Evolutionary conservation across 2,888 invertebrate species (phyloP).

Genomic region (Mesopsocus fuscifrons): DNA sequence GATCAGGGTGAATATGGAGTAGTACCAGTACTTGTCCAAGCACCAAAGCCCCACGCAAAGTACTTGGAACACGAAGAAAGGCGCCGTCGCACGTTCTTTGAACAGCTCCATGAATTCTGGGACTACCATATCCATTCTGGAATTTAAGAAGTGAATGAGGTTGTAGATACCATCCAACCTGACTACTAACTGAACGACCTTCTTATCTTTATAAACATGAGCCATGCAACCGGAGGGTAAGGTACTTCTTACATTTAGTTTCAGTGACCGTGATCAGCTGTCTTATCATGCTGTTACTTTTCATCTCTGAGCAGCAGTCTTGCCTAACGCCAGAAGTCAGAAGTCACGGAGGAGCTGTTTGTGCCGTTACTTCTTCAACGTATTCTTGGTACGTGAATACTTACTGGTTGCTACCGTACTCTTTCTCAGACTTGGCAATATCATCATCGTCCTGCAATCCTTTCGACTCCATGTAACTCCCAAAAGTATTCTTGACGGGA

Average conservation of each 20-base stretch:
- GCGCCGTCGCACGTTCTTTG: slow-evolving; percentile 93
- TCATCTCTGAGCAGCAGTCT: slow-evolving; percentile 66
- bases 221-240: too few species aligned
- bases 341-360: slow-evolving; percentile 74
- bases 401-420: slow-evolving; percentile 83
- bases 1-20: slow-evolving; percentile 85
- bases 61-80: slow-evolving; percentile 99
- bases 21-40: slow-evolving; percentile 97
- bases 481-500: slow-evolving; percentile 52
- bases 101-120: slow-evolving; percentile 95
- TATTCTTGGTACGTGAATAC: slow-evolving; percentile 15
- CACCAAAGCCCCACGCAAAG: slow-evolving; percentile 99
- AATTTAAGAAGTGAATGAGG: too few species aligned
- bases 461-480: slow-evolving; percentile 62
- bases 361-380: slow-evolving; percentile 29
- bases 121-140: slow-evolving; percentile 58
- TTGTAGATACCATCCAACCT: slow-evolving; percentile 10
- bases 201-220: too few species aligned
- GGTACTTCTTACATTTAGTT: too few species aligned
- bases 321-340: slow-evolving; percentile 56
- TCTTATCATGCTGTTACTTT: slow-evolving; percentile 60
- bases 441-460: slow-evolving; percentile 74
- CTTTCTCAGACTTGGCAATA: slow-evolving; percentile 50
- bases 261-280: slow-evolving; percentile 79
- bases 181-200: too few species aligned